Evolutionary conservation across 2,888 invertebrate species (phyloP).

Genomic region (Tetranychus truncatus): DNA sequence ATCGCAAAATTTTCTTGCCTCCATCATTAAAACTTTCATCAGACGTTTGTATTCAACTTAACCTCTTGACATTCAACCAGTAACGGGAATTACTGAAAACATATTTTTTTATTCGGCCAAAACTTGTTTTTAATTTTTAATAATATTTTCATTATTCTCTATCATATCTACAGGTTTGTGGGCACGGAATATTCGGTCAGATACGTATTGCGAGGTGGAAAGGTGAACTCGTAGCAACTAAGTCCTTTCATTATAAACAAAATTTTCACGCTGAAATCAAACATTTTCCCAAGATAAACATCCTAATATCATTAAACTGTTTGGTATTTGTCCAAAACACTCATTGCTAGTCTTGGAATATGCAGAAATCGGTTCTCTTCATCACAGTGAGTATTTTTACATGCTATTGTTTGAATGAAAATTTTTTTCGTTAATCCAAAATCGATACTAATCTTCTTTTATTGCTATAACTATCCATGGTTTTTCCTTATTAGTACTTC

Average conservation of each 20-base stretch:
- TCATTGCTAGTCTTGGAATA: slow-evolving; percentile 92
- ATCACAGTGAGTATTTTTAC: neutral
- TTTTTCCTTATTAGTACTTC: neutral
- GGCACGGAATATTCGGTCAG: slow-evolving; percentile 83
- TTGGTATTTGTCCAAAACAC: slow-evolving; percentile 52
- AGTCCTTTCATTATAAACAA: slow-evolving; percentile 39
- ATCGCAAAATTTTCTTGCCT: too few species aligned
- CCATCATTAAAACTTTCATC: too few species aligned
- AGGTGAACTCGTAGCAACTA: slow-evolving; percentile 69
- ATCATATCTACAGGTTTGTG: slow-evolving; percentile 32
- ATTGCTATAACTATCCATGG: neutral
- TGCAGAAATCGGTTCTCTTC: slow-evolving; percentile 84
- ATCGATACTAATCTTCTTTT: neutral
- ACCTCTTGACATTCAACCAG: too few species aligned
- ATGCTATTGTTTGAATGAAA: neutral
- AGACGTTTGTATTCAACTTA: too few species aligned
- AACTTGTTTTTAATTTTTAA: too few species aligned
- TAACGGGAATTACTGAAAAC: too few species aligned
- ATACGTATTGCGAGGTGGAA: slow-evolving; percentile 78
- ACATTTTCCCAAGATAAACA: slow-evolving; percentile 78
- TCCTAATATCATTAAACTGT: slow-evolving; percentile 76
- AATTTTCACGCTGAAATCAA: slow-evolving; percentile 53
- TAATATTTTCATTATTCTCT: neutral
- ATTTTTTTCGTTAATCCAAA: too few species aligned
- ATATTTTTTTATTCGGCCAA: too few species aligned